Percentiles rank a stretch among this genome's conserved stretches.
phyloP scores from a whole-genome alignment of 2,888 invertebrate species.

The Amphimallon solstitiale region DNA sequence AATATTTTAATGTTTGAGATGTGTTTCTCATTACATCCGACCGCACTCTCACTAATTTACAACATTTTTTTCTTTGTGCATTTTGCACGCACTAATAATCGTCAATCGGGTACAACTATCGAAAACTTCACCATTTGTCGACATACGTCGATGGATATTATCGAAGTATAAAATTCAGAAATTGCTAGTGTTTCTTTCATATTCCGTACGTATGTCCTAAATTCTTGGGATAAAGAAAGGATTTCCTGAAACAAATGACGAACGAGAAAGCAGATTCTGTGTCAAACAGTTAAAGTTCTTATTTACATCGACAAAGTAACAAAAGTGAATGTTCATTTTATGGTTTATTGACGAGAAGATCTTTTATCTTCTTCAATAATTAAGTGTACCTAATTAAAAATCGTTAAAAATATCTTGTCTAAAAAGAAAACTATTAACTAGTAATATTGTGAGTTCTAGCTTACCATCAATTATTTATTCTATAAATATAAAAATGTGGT shows the following conservation, averaged over 20 bases:
- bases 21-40: not conserved
- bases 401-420: not conserved
- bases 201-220: not conserved
- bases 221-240: not conserved
- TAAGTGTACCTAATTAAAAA: not conserved
- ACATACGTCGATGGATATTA: not conserved
- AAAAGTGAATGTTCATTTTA: not conserved
- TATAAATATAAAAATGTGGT: too few relatives aligned
- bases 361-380: not conserved
- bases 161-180: too few relatives aligned
- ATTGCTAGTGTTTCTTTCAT: too few relatives aligned
- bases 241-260: conserved; percentile 2
- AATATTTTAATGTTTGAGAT: not conserved
- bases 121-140: not conserved
- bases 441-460: not conserved
- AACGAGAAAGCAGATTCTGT: not conserved
- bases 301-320: not conserved
- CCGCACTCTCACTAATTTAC: not conserved
- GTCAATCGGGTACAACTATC: not conserved
- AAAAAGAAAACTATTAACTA: not conserved
- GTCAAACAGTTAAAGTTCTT: conserved; percentile 1
- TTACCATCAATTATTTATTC: not conserved
- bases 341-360: not conserved
- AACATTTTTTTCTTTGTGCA: not conserved
- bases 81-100: not conserved